phyloP scores from a whole-genome alignment of 2,113 vertebrate genomes.

The Campylomormyrus numenius region DNA sequence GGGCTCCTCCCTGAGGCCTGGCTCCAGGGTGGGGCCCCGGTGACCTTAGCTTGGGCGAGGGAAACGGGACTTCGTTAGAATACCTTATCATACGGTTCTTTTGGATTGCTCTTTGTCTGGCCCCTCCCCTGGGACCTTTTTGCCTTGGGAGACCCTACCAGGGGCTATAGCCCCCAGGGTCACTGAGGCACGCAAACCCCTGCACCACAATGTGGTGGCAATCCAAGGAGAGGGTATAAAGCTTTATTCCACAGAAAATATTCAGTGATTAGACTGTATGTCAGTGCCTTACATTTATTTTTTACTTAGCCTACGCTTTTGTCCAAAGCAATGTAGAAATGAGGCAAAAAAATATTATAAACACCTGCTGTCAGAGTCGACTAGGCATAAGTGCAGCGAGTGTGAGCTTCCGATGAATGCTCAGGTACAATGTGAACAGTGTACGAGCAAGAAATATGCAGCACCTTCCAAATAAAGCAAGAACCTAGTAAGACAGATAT shows the following conservation, averaged over 20 bases:
- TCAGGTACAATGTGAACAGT: background rate
- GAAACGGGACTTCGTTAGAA: too few species aligned
- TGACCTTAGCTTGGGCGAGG: too few species aligned
- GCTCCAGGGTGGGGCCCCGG: too few species aligned
- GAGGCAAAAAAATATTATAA: background rate
- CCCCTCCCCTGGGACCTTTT: too few species aligned
- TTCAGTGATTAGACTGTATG: slow-evolving; percentile 43
- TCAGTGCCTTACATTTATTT: background rate
- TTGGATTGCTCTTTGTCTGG: too few species aligned
- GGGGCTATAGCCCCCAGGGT: too few species aligned
- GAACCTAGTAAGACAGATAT: background rate
- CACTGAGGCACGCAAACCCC: too few species aligned
- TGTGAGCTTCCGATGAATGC: background rate
- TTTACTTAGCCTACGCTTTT: background rate
- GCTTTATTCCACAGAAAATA: slow-evolving; percentile 34
- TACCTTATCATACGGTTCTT: too few species aligned
- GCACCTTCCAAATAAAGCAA: background rate
- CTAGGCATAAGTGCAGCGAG: background rate
- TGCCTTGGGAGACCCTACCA: too few species aligned
- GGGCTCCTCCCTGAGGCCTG: too few species aligned
- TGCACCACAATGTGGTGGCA: too few species aligned
- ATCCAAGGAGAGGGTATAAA: background rate
- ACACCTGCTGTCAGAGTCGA: background rate
- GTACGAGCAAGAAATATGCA: background rate
- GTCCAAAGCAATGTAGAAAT: background rate